Percentiles rank a stretch among this genome's conserved stretches.
Conservation (phyloP, 2,113 vertebrate species). For the Thalassarche chlororhynchos region DNA sequence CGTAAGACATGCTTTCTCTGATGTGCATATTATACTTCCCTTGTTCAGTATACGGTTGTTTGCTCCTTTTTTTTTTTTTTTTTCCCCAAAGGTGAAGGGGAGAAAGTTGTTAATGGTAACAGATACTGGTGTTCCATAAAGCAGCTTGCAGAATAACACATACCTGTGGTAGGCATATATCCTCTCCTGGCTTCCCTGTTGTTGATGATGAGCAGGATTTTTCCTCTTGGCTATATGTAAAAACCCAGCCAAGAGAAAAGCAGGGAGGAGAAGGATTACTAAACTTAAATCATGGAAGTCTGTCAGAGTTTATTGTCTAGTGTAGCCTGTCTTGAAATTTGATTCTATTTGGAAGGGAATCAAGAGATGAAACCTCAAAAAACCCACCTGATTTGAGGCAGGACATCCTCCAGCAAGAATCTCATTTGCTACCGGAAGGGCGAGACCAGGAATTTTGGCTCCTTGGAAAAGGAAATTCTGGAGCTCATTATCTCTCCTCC, state of each 20-base stretch:
- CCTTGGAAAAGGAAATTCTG: constrained; percentile 26
- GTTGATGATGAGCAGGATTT: background rate
- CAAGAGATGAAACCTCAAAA: constrained; percentile 39
- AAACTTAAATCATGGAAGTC: background rate
- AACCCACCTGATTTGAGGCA: constrained; percentile 29
- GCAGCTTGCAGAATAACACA: background rate
- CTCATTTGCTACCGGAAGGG: constrained; percentile 34
- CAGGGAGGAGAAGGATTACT: background rate
- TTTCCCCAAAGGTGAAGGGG: background rate
- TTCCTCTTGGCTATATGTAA: constrained; percentile 30
- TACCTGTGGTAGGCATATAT: background rate
- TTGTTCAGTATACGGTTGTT: background rate
- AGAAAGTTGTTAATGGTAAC: background rate
- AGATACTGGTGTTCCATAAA: background rate
- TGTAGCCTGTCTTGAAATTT: constrained; percentile 10
- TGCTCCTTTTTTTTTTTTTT: background rate
- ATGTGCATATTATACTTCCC: background rate
- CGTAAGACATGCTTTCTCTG: background rate
- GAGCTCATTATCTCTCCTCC: constrained; percentile 6
- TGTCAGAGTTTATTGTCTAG: background rate
- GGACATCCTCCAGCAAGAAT: constrained; percentile 33
- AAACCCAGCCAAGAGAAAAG: constrained; percentile 8
- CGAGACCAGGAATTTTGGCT: constrained; percentile 45
- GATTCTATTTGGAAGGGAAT: constrained; percentile 21
- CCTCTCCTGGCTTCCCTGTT: background rate